Evolutionary conservation across 2,797 vertebrate species (phyloP), one percentile per base, ranked within the genome.

Genomic region (Chrosomus eos): DNA sequence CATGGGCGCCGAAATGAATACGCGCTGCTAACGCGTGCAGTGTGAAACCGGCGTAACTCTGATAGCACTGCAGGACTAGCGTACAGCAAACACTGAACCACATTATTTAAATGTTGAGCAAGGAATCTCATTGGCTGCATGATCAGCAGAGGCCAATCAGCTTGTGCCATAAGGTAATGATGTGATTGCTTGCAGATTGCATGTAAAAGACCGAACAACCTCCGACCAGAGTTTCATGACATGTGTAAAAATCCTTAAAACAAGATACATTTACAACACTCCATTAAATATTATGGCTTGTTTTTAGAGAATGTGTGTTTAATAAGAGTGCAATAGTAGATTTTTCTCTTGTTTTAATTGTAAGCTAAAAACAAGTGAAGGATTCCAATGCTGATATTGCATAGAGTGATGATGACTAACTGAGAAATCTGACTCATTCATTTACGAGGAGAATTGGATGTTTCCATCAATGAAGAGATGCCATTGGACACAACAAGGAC

Each of bases 401-500:
- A 76, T 23, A 36, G 43, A 5, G 48, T 13, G 72, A 75, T 13
- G 72, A 75, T 55, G 48, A 75, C 19, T 55, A 21, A 48, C 72
- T 33, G 1, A 33, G 31, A n/a, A 19, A 75, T 75, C 28, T 23
- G 73, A 75, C 51, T 75, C 33, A 38, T 38, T 76, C 2, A 16
- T 76, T 40, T 3, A 28, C 0, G 16, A 13, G 75, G 7, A 53
- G 18, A 53, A 68, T 13, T 23, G 33, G 66, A 75, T 55, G 31
- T 31, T 45, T 64, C 16, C 16, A 45, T 43, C 18, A 18, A 62
- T 45, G 18, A 58, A 40, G 16, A 78, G 26, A 78, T 43, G 58
- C 58, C n/a, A 78, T 1, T 43, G n/a, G 55, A 77, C 58, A 31
- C 58, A 78, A 45, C 58, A 64, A 64, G 76, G 58, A 62, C 18